Evolutionary conservation across 2,888 invertebrate genomes (phyloP), one percentile per base, ranked within the genome.

Genomic region (Tetramorium bicarinatum): DNA sequence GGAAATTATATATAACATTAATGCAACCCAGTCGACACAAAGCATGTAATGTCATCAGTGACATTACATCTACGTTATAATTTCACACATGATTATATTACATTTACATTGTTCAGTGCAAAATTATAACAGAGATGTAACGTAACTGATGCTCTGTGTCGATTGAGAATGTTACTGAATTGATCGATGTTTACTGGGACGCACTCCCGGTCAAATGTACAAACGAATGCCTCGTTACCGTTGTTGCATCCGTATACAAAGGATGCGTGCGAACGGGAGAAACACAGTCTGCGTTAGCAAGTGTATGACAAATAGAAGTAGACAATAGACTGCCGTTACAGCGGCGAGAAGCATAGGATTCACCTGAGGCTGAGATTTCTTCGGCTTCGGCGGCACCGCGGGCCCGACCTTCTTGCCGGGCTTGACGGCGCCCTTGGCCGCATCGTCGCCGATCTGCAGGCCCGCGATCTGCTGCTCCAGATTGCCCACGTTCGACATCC

Each of bases 311-410:
- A 11, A 1, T 18, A 64, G 11, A 59, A 47, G 18, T 59, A 41
- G 18, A 15, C 3, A 29, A 13, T 29, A 29, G n/a, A 29, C 74
- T 15, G 41, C 7, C 9, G 3, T 25, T 38, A 72, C 18, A 34
- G 9, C 25, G 11, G 9, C 25, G 11, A 61, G 67, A n/a, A 79
- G 38, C 74, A 67, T 67, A 89, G 85, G n/a, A 80, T 47, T 93
- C 93, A 96, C 96, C 95, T 96, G 96, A 38, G 96, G 96, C 92
- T 95, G 96, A 64, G 95, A 95, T 93, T 96, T 97, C 92, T 94
- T 95, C 88, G 97, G 97, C 94, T 98, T 98, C 13, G 98, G 98
- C 66, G 98, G 98, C 83, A 97, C 97, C 79, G 97, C 97, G 87
- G 98, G 98, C 87, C 97, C 97, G 86, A 97, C 95, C 95, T 97